These are phyloP conservation scores for Nemoura dubitans DNA, from an alignment of 2,888 invertebrate species.

Conservation along the genomic window DNA sequence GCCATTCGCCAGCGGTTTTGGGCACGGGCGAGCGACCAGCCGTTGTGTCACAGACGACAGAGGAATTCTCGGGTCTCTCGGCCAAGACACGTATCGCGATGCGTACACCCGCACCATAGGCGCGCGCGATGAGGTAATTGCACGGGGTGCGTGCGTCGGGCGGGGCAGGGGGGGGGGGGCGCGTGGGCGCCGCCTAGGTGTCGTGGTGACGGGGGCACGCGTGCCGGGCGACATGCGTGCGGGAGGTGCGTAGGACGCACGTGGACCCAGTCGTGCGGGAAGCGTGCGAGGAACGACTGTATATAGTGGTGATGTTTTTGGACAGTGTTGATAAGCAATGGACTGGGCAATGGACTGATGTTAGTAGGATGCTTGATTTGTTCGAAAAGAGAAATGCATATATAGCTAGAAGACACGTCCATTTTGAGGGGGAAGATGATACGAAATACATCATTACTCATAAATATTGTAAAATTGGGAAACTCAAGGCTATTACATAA, in stretches of 20 bases:
- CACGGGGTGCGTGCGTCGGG: background rate
- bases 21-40: background rate
- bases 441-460: too few species aligned
- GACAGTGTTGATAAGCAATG: too few species aligned
- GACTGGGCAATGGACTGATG: background rate
- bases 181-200: background rate
- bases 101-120: background rate
- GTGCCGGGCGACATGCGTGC: background rate
- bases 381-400: background rate
- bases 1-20: background rate
- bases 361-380: background rate
- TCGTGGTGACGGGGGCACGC: background rate
- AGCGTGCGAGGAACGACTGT: background rate
- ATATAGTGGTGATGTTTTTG: background rate
- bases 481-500: too few species aligned
- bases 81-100: background rate
- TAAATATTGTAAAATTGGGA: too few species aligned
- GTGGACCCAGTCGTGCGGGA: background rate
- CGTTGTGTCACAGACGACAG: background rate
- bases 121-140: background rate
- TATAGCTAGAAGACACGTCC: too few species aligned
- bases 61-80: background rate
- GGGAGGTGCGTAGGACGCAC: slow-evolving; percentile 1
- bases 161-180: background rate
- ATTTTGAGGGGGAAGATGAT: too few species aligned